phyloP scores from a whole-genome alignment of 2,888 invertebrate species.

The Hyposoter didymator region DNA sequence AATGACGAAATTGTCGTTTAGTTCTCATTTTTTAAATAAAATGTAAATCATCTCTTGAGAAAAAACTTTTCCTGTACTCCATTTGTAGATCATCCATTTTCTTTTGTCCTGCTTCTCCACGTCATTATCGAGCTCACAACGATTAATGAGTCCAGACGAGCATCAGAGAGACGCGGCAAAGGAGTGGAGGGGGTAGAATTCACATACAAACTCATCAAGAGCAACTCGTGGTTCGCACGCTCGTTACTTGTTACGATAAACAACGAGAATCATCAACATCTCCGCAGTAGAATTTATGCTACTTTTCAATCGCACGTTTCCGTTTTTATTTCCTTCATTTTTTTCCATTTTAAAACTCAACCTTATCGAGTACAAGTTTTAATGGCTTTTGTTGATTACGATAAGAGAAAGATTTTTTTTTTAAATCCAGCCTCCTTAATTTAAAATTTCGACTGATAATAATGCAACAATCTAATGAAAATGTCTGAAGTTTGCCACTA shows the following conservation, averaged over 20 bases:
- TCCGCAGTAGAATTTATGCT: conserved; percentile 14
- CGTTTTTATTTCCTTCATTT: conserved; percentile 23
- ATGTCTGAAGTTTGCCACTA: not conserved
- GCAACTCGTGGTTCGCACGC: conserved; percentile 55
- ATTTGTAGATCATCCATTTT: conserved; percentile 5
- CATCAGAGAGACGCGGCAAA: not conserved
- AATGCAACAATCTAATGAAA: not conserved
- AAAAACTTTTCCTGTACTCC: not conserved
- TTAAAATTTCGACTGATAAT: not conserved
- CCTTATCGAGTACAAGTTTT: not conserved
- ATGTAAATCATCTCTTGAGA: not conserved
- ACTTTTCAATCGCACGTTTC: too few species aligned
- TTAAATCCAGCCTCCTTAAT: not conserved
- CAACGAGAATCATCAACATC: conserved; percentile 35
- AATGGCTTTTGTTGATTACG: not conserved
- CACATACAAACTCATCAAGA: not conserved
- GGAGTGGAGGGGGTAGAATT: not conserved
- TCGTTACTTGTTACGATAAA: conserved; percentile 36
- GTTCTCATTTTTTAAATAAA: not conserved
- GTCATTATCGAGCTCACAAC: conserved; percentile 54
- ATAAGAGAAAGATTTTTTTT: not conserved
- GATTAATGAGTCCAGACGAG: conserved; percentile 61
- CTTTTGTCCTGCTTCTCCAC: conserved; percentile 44
- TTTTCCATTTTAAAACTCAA: not conserved
- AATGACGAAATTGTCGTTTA: not conserved